Conservation (phyloP, 2,888 invertebrate species). For the Tachina fera region DNA sequence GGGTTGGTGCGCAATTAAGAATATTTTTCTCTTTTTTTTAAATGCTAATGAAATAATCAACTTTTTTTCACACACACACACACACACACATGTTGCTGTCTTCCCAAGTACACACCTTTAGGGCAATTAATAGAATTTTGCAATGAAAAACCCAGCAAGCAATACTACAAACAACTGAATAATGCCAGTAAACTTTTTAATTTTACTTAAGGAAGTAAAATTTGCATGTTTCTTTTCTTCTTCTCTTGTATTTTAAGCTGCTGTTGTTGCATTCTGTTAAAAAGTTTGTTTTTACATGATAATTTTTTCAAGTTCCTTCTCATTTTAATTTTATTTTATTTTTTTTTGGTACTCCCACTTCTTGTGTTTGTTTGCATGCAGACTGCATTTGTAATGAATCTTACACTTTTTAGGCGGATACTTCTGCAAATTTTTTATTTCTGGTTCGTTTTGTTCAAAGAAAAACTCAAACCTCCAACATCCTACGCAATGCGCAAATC, state of each 20-base stretch:
- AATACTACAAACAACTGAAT: neutral
- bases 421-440: conserved; percentile 33
- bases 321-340: neutral
- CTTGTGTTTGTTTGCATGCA: conserved; percentile 61
- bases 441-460: conserved; percentile 20
- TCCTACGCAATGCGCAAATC: conserved; percentile 61
- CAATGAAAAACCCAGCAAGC: conserved; percentile 26
- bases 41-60: conserved; percentile 68
- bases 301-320: conserved; percentile 32
- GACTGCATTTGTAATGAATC: conserved; percentile 69
- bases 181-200: neutral
- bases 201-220: conserved; percentile 57
- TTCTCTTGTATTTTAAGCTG: conserved; percentile 27
- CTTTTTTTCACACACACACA: conserved; percentile 9
- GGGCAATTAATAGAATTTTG: conserved; percentile 57
- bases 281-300: conserved; percentile 64
- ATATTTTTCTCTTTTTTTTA: conserved; percentile 25
- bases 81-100: neutral
- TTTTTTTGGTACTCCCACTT: conserved; percentile 60
- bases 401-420: conserved; percentile 63
- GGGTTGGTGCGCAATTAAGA: conserved; percentile 51
- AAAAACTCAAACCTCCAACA: conserved; percentile 49
- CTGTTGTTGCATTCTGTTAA: conserved; percentile 10
- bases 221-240: conserved; percentile 57
- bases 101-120: conserved; percentile 49